phyloP scores from a whole-genome alignment of 2,797 vertebrate species.

The Propithecus perrieri region DNA sequence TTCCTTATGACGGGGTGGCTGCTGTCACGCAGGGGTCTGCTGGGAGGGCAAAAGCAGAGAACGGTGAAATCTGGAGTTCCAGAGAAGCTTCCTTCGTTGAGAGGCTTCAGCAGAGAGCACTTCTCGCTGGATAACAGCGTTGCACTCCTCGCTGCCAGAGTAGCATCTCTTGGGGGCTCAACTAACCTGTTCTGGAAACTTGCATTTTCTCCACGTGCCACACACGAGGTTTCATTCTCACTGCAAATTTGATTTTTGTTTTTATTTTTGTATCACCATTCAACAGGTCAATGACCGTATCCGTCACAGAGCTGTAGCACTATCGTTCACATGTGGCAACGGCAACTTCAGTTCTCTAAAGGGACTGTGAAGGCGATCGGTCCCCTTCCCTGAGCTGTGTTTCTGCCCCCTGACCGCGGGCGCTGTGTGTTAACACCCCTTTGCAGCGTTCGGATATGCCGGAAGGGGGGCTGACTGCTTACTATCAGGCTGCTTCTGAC shows the following conservation, averaged over 20 bases:
- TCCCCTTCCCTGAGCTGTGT: constrained; percentile 24
- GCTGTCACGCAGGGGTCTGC: neutral
- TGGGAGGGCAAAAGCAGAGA: neutral
- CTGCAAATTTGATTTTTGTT: constrained; percentile 4
- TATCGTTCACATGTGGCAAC: neutral
- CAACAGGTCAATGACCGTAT: neutral
- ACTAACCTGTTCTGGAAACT: neutral
- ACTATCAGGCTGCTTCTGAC: constrained; percentile 84
- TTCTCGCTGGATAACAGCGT: neutral
- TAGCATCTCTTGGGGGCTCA: fast-evolving
- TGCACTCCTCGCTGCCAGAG: neutral
- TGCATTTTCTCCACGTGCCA: fast-evolving
- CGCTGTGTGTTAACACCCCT: constrained; percentile 65
- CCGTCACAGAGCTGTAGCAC: neutral
- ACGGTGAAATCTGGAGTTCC: neutral
- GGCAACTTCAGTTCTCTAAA: neutral
- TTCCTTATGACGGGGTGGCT: neutral
- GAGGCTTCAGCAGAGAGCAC: neutral
- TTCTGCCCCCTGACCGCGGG: constrained; percentile 36
- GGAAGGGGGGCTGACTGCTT: constrained; percentile 66
- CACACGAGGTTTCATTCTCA: constrained; percentile 12
- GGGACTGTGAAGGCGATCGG: neutral
- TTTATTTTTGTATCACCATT: neutral
- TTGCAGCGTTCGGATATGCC: constrained; percentile 72
- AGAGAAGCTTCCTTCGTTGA: fast-evolving